phyloP scores from a whole-genome alignment of 2,113 vertebrate species.

The Cacatua alba region DNA sequence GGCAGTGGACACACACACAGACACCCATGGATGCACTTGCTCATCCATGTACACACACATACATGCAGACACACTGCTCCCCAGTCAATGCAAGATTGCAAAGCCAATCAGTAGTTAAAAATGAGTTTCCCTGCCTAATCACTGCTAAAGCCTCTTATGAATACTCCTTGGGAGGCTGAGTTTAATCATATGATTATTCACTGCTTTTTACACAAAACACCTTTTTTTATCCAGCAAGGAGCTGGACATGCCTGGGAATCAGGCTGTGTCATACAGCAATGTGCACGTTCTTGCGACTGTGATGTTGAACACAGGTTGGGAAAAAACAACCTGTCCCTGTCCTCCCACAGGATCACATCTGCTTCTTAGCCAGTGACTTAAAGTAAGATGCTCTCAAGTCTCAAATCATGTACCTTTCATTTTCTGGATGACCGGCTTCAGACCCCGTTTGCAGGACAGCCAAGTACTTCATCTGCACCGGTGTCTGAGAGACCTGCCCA shows the following conservation, averaged over 20 bases:
- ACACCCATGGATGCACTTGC: rapidly evolving
- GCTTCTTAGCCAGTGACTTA: neutral
- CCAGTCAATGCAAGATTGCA: neutral
- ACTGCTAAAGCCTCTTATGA: neutral
- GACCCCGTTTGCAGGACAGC: neutral
- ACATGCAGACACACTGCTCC: neutral
- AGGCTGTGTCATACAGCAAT: neutral
- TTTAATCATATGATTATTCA: conserved; percentile 45
- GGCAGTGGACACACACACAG: rapidly evolving
- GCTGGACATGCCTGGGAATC: neutral
- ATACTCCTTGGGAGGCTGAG: neutral
- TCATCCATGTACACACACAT: rapidly evolving
- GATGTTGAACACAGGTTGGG: neutral
- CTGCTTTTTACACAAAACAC: neutral
- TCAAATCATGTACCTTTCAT: neutral
- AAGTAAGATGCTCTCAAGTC: neutral
- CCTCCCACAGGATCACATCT: conserved; percentile 6
- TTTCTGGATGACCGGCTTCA: neutral
- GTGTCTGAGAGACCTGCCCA: neutral
- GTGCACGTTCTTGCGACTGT: neutral
- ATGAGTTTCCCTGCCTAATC: neutral
- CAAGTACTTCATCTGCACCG: neutral
- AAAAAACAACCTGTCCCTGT: neutral
- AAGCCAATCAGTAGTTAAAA: neutral
- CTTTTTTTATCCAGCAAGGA: neutral